Conservation (phyloP, 2,797 vertebrate genomes). For the Vipera latastei region DNA sequence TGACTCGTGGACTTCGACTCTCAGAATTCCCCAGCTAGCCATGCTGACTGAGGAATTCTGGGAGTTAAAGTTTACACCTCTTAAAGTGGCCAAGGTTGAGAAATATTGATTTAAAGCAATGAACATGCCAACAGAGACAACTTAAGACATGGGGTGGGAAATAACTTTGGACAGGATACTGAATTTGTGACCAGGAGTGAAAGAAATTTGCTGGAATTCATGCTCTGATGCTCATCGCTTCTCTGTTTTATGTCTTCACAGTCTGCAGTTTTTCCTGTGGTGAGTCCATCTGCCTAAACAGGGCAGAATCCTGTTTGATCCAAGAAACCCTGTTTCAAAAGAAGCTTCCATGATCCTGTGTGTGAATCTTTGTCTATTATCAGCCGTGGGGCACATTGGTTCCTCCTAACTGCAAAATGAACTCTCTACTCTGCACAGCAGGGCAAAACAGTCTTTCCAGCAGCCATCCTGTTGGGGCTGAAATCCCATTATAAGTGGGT, state of each 20-base stretch:
- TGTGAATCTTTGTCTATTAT: too few species aligned
- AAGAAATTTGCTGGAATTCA: neutral
- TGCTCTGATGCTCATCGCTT: neutral
- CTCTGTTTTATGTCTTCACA: neutral
- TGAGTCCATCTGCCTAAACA: constrained; percentile 12
- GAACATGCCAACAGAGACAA: neutral
- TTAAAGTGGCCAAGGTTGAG: neutral
- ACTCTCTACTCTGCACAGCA: neutral
- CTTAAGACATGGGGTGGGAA: neutral
- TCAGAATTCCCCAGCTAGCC: neutral
- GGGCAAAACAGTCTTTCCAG: neutral
- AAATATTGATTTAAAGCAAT: neutral
- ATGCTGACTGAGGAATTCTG: neutral
- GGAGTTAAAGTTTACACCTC: neutral
- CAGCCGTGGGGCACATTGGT: neutral
- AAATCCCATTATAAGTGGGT: neutral
- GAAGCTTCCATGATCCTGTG: neutral
- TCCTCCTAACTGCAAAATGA: neutral
- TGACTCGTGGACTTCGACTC: neutral
- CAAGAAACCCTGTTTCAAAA: neutral
- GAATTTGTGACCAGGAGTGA: neutral
- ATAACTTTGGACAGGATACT: neutral
- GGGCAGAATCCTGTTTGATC: neutral
- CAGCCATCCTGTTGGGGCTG: neutral
- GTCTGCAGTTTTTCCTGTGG: constrained; percentile 29